These are phyloP conservation scores for Zonotrichia albicollis DNA, from an alignment of 2,797 vertebrate species.

Conservation along the genomic window DNA sequence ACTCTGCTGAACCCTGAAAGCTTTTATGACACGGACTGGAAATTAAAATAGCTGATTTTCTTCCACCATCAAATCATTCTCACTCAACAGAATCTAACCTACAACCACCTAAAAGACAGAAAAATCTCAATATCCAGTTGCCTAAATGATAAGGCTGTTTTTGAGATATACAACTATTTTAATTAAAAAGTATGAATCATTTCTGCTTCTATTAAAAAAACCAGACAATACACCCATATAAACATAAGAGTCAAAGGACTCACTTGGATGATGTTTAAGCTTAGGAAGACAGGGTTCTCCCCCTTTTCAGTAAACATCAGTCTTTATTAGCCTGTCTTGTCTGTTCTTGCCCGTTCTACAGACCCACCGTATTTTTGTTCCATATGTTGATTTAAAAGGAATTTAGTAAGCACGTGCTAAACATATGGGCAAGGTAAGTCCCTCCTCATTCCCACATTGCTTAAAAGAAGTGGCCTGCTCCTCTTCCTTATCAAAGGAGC, in stretches of 20 bases:
- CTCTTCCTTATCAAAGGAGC: not conserved
- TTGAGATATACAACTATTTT: not conserved
- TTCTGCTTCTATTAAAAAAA: not conserved
- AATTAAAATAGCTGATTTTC: not conserved
- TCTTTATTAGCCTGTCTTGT: not conserved
- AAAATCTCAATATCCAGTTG: not conserved
- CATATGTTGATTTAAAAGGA: not conserved
- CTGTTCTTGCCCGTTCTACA: not conserved
- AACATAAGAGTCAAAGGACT: not conserved
- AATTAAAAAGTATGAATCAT: not conserved
- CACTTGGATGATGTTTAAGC: not conserved
- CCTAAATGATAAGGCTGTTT: not conserved
- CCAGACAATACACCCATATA: not conserved
- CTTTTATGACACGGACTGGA: not conserved
- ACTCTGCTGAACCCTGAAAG: not conserved
- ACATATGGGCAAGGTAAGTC: not conserved
- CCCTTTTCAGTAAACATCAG: not conserved
- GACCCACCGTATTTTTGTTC: not conserved
- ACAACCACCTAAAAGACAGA: not conserved
- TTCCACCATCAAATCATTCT: not conserved
- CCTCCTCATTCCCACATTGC: not conserved
- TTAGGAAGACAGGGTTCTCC: not conserved
- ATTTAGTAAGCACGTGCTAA: not conserved
- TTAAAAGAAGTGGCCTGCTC: not conserved
- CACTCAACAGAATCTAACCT: not conserved